Base-by-base conservation (phyloP, 2,888 invertebrate genomes). In the Megastigmus dorsalis region DNA sequence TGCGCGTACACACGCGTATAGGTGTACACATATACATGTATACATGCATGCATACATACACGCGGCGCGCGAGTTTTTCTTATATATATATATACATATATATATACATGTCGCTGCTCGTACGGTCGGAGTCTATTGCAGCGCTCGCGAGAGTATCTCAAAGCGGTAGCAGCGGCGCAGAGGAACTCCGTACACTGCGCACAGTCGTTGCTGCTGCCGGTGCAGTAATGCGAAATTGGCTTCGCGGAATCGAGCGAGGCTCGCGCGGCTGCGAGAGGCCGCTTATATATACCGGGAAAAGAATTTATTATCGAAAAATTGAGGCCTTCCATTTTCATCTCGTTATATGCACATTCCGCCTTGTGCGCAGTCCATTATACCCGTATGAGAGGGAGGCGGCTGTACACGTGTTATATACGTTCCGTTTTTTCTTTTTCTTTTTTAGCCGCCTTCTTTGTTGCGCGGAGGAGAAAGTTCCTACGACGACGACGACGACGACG, bases 251-350 rank as follows among this genome's bases (percentile, higher is more conserved):
- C 68, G 50, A 23, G 20, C 10, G 30, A 41, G 18, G 57, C n/a
- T 7, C 18, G 43, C 38, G n/a, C 13, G 2, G 18, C 43, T 3
- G 50, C 28, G 28, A 10, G n/a, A n/a, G n/a, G n/a, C n/a, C n/a
- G 50, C 52, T 67, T 43, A n/a, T n/a, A n/a, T n/a, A n/a, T 67
- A 67, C 67, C 57, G 48, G 48, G 67, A 62, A 70, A 70, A 69
- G 54, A 70, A 62, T 70, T 70, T 70, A 70, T 62, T 70, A 70
- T 70, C 62, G 62, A 62, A 60, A 70, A 70, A 62, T 70, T 67
- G 48, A 30, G 48, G 45, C 45, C 43, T 36, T 15, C 57, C 54
- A 43, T 67, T 57, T 67, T 67, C 57, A 67, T 67, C 67, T 57
- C 57, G 57, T 67, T 67, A 33, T n/a, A n/a, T 43, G 7, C n/a